A percentile compares a stretch with the other conserved stretches of the same genome.
Evolutionary conservation across 2,888 invertebrate genomes (phyloP).

Genomic region (Argyresthia goedartella): DNA sequence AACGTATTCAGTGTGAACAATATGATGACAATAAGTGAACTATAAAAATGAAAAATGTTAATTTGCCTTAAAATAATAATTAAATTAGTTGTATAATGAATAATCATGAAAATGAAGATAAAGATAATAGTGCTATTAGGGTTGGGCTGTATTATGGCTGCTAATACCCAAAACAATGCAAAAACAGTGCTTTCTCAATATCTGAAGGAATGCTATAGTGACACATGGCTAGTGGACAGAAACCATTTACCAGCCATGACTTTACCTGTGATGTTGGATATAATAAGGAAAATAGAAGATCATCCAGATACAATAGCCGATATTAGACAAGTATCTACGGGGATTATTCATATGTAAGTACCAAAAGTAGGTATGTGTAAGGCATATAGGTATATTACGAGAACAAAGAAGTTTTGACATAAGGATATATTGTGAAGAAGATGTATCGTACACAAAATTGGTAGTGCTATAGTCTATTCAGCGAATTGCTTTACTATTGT

Average conservation of each 20-base stretch:
- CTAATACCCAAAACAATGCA: slow-evolving; percentile 7
- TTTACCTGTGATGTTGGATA: slow-evolving; percentile 71
- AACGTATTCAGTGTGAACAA: background rate
- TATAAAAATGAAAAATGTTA: background rate
- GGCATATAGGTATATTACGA: background rate
- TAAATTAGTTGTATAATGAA: background rate
- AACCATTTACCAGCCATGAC: slow-evolving; percentile 73
- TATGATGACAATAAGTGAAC: background rate
- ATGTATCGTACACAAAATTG: no score
- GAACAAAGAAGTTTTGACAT: background rate
- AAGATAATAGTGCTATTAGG: background rate
- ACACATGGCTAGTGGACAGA: slow-evolving; percentile 59
- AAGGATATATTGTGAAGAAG: background rate
- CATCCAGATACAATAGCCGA: slow-evolving; percentile 52
- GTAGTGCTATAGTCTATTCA: no score
- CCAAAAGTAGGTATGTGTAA: no score
- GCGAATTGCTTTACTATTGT: no score
- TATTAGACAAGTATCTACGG: slow-evolving; percentile 60
- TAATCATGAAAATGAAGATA: background rate
- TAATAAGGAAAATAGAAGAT: slow-evolving; percentile 75
- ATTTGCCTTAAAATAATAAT: no score
- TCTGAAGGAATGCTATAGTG: slow-evolving; percentile 72
- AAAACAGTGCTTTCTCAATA: slow-evolving; percentile 9
- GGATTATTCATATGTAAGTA: slow-evolving; percentile 66
- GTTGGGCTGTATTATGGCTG: no score